Conservation (phyloP, 1,140 invertebrate species). For the Sycobia sp. region DNA sequence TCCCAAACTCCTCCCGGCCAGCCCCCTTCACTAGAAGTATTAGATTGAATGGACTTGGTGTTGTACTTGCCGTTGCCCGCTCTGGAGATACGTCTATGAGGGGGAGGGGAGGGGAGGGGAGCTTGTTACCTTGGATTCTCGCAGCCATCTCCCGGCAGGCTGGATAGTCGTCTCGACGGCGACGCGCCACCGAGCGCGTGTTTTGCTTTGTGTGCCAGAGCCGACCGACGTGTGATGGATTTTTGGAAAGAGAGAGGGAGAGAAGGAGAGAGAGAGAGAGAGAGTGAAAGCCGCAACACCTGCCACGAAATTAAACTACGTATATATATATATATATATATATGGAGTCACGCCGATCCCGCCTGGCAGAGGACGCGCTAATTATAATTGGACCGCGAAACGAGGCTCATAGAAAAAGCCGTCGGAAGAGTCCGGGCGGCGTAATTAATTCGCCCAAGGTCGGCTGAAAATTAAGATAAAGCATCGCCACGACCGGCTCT, state of each 20-base stretch:
- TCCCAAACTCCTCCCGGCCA: not conserved
- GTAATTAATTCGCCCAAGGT: constrained; percentile 18
- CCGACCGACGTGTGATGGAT: too few species aligned
- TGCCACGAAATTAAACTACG: too few species aligned
- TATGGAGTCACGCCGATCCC: constrained; percentile 3
- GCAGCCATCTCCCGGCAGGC: not conserved
- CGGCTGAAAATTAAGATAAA: constrained; percentile 18
- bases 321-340: too few species aligned
- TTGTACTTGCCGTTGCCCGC: constrained; percentile 56
- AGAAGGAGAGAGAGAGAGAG: too few species aligned
- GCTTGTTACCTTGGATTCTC: constrained; percentile 35
- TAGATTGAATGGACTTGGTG: constrained; percentile 61
- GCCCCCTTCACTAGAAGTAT: constrained; percentile 50
- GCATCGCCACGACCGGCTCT: too few species aligned
- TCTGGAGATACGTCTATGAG: constrained; percentile 49
- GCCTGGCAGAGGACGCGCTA: not conserved
- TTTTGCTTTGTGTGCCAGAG: too few species aligned
- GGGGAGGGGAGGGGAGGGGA: constrained; percentile 35
- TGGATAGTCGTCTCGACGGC: too few species aligned
- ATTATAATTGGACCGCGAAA: constrained; percentile 6
- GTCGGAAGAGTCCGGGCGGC: not conserved
- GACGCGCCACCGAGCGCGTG: too few species aligned
- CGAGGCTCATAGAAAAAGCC: not conserved
- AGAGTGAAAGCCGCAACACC: too few species aligned
- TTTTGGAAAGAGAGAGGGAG: too few species aligned